phyloP scores from a whole-genome alignment of 2,113 vertebrate species.

The Ovis canadensis region DNA sequence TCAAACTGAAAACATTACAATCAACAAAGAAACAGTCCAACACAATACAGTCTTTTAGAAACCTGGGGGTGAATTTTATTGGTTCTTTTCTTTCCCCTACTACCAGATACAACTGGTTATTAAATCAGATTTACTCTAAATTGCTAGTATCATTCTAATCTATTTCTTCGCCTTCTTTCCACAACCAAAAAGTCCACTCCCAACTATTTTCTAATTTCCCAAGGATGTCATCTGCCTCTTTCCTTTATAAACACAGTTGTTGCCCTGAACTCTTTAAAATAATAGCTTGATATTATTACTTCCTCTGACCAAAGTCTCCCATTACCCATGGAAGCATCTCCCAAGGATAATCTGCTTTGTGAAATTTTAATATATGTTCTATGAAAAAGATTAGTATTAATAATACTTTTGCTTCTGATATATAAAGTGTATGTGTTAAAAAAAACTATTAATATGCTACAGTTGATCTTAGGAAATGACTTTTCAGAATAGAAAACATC shows the following conservation, averaged over 20 bases:
- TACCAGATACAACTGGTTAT: neutral
- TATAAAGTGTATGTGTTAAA: neutral
- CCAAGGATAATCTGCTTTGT: neutral
- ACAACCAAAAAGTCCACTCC: neutral
- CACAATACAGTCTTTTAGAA: neutral
- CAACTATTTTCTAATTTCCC: neutral
- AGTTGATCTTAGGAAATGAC: neutral
- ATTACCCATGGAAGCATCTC: neutral
- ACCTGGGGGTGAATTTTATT: neutral
- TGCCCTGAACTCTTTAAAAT: neutral
- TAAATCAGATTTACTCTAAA: neutral
- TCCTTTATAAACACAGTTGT: neutral
- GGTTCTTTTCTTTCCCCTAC: neutral
- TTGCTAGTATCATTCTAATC: neutral
- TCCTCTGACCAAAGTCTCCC: neutral
- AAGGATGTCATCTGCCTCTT: neutral
- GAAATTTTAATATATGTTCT: neutral
- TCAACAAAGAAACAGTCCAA: neutral
- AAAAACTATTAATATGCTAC: neutral
- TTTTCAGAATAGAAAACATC: neutral
- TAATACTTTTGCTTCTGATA: neutral
- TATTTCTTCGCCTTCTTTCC: neutral
- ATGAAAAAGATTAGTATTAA: neutral
- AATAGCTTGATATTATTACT: neutral
- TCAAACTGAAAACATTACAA: neutral